A percentile compares a stretch with the other conserved stretches of the same genome.
These are phyloP conservation scores for Pachypanchax playfairii DNA, from an alignment of 2,113 vertebrate species.

Conservation along the genomic window DNA sequence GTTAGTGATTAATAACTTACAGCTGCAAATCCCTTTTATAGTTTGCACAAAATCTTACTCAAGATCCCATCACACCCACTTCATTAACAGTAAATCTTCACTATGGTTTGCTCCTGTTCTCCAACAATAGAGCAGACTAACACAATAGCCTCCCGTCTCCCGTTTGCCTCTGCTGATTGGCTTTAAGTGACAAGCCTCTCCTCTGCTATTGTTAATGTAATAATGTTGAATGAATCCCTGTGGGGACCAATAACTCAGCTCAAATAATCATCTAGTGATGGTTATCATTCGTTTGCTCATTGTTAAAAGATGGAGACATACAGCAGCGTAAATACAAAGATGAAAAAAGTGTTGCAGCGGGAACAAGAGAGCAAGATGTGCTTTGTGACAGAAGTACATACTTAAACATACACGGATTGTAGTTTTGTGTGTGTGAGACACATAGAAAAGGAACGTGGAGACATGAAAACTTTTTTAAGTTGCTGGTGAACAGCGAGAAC, in stretches of 20 bases:
- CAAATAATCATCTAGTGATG: conserved; percentile 56
- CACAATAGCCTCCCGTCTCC: conserved; percentile 67
- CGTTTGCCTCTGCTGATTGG: conserved; percentile 71
- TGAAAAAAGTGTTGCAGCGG: background rate
- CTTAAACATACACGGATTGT: background rate
- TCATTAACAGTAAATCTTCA: conserved; percentile 1
- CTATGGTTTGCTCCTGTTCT: conserved; percentile 44
- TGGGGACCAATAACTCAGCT: conserved; percentile 49
- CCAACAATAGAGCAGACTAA: conserved; percentile 57
- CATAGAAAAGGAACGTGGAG: too few species aligned
- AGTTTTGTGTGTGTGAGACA: background rate
- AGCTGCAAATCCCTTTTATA: background rate
- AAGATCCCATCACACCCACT: background rate
- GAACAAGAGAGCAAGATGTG: background rate
- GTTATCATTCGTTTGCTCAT: conserved; percentile 51
- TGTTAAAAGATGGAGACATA: conserved; percentile 42
- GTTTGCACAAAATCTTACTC: background rate
- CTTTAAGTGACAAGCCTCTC: conserved; percentile 59
- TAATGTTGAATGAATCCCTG: conserved; percentile 53
- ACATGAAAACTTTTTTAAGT: background rate
- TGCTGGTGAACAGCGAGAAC: too few species aligned
- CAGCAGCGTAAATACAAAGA: conserved; percentile 1
- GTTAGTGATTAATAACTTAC: background rate
- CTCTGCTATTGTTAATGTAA: conserved; percentile 65
- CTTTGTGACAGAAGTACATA: conserved; percentile 13